Conservation (phyloP, 1,140 invertebrate species). For the Lepidurus couesii region DNA sequence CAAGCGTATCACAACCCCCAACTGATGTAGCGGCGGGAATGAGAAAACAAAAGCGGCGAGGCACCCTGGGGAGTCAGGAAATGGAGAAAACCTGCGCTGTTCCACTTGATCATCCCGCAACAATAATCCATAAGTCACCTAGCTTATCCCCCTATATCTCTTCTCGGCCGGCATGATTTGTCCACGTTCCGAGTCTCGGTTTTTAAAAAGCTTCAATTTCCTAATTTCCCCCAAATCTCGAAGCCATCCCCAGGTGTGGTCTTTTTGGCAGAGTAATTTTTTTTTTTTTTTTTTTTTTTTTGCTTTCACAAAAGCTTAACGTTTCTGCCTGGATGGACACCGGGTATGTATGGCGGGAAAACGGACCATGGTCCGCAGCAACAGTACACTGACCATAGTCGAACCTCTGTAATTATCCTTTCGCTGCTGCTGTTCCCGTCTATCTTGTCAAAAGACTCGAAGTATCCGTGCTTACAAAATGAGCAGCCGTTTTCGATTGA, state of each 20-base stretch:
- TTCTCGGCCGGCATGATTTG: not conserved
- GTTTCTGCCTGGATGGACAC: slow-evolving; percentile 17
- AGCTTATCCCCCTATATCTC: slow-evolving; percentile 3
- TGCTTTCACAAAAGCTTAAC: not conserved
- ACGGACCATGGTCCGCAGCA: not conserved
- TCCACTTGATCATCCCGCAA: not conserved
- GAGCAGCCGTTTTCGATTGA: not conserved
- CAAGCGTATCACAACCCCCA: not conserved
- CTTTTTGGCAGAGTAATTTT: not conserved
- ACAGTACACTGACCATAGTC: slow-evolving; percentile 12
- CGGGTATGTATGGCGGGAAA: not conserved
- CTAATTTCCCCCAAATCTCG: not conserved
- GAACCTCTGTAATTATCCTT: slow-evolving; percentile 19
- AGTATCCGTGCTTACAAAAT: not conserved
- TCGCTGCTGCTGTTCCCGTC: slow-evolving; percentile 13
- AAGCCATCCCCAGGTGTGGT: not conserved
- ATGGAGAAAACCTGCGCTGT: slow-evolving; percentile 1
- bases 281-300: not conserved
- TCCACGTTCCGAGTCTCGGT: not conserved
- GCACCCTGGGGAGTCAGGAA: slow-evolving; percentile 16
- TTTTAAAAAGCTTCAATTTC: not conserved
- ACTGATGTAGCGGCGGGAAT: slow-evolving; percentile 8
- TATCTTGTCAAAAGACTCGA: not conserved
- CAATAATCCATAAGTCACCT: slow-evolving; percentile 12
- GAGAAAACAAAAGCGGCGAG: slow-evolving; percentile 17